phyloP scores from a whole-genome alignment of 2,113 vertebrate genomes.

The Piprites chloris region DNA sequence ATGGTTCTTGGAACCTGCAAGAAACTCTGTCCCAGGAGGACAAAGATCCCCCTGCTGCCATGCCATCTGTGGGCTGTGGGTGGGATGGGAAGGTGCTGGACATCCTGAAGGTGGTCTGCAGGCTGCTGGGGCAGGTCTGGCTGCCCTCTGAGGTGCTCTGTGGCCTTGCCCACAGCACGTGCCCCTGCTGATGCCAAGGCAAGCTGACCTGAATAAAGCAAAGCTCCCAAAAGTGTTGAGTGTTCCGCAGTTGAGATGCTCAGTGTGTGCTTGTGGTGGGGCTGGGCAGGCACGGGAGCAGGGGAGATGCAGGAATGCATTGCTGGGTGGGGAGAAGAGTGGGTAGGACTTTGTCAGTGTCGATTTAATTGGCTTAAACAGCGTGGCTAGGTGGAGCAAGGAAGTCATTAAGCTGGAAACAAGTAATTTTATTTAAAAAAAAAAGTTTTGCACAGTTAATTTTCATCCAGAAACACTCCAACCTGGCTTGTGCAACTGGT shows the following conservation, averaged over 20 bases:
- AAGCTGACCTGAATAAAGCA: not conserved
- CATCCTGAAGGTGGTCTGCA: not conserved
- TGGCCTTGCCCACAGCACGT: rapidly evolving
- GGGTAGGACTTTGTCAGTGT: not conserved
- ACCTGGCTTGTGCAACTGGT: not conserved
- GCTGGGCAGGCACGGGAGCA: not conserved
- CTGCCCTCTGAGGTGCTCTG: not conserved
- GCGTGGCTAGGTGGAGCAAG: not conserved
- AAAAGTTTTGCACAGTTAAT: not conserved
- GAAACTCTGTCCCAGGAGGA: not conserved
- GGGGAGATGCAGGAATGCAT: not conserved
- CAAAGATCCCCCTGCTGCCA: not conserved
- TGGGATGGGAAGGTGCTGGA: not conserved
- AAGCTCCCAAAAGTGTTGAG: rapidly evolving
- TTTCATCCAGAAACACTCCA: not conserved
- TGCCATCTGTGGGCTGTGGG: rapidly evolving
- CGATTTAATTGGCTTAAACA: not conserved
- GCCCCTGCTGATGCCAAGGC: not conserved
- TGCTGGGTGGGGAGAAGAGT: not conserved
- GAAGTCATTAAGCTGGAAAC: constrained; percentile 35
- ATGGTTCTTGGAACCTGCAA: not conserved
- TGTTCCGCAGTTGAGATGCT: rapidly evolving
- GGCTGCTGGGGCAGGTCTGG: not conserved
- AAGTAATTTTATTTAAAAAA: not conserved
- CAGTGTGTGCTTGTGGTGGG: rapidly evolving